These are phyloP conservation scores for Otis tarda DNA, from an alignment of 2,113 vertebrate species.

Conservation along the genomic window DNA sequence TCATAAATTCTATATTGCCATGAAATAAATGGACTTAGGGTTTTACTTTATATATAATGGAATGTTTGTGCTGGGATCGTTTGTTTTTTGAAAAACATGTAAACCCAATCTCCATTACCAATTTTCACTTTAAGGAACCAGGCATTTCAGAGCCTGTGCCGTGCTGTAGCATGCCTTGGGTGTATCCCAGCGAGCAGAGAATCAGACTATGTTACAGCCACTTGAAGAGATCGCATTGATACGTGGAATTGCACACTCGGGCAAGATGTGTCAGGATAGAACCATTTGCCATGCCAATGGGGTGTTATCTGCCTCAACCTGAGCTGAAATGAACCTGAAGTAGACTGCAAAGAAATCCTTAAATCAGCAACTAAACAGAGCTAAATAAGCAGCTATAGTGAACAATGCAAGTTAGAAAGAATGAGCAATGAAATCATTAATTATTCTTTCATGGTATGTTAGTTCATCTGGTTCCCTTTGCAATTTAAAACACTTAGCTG, in stretches of 20 bases:
- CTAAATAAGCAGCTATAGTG: constrained; percentile 4
- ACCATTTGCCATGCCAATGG: not conserved
- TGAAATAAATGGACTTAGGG: not conserved
- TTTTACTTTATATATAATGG: not conserved
- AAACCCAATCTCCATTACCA: not conserved
- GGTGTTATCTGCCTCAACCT: not conserved
- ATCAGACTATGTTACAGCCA: not conserved
- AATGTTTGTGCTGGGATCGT: not conserved
- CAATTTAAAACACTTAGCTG: constrained; percentile 1
- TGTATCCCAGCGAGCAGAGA: not conserved
- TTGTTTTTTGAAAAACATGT: not conserved
- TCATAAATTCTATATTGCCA: not conserved
- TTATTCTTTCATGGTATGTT: not conserved
- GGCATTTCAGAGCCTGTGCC: not conserved
- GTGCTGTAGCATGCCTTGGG: not conserved
- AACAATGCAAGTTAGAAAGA: not conserved
- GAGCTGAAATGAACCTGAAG: not conserved
- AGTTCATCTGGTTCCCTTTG: not conserved
- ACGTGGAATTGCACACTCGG: not conserved
- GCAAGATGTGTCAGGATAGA: not conserved
- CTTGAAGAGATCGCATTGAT: not conserved
- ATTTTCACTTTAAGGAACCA: not conserved
- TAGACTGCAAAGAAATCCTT: not conserved
- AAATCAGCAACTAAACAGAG: constrained; percentile 5
- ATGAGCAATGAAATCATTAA: not conserved